Evolutionary conservation across 2,888 invertebrate genomes (phyloP).

Genomic region (Dinocampus coccinellae): DNA sequence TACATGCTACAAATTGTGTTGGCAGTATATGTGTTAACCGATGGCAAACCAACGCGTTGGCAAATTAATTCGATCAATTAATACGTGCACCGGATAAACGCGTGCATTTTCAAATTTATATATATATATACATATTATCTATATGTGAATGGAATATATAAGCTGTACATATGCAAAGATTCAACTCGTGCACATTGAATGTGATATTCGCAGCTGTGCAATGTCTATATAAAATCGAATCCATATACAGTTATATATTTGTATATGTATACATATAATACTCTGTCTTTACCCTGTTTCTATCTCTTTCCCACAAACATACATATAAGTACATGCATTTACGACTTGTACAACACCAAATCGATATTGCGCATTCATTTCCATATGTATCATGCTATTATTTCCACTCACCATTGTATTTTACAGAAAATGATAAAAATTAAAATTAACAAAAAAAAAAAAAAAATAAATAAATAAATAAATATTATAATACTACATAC

Average conservation of each 20-base stretch:
- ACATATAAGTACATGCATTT: conserved; percentile 4
- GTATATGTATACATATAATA: conserved; percentile 18
- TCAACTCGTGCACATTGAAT: conserved; percentile 35
- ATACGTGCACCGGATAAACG: conserved; percentile 54
- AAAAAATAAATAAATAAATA: background rate
- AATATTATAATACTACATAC: no score
- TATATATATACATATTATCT: conserved; percentile 10
- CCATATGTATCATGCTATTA: conserved; percentile 16
- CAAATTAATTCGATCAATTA: conserved; percentile 62
- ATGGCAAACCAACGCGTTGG: conserved; percentile 36
- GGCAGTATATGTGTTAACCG: background rate
- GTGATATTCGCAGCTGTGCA: conserved; percentile 32
- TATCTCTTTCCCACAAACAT: conserved; percentile 8
- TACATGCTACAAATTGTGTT: conserved; percentile 11
- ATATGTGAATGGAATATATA: conserved; percentile 18
- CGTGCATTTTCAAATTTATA: conserved; percentile 32
- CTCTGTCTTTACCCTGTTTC: conserved; percentile 28
- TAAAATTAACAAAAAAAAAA: background rate
- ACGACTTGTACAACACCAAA: background rate
- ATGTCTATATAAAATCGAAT: conserved; percentile 10
- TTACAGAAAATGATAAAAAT: conserved; percentile 10
- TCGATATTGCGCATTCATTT: background rate
- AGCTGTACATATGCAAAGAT: conserved; percentile 33
- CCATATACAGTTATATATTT: conserved; percentile 4
- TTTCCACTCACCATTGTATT: conserved; percentile 26